Base-by-base conservation (phyloP, 2,888 invertebrate species). In the Nezara viridula region DNA sequence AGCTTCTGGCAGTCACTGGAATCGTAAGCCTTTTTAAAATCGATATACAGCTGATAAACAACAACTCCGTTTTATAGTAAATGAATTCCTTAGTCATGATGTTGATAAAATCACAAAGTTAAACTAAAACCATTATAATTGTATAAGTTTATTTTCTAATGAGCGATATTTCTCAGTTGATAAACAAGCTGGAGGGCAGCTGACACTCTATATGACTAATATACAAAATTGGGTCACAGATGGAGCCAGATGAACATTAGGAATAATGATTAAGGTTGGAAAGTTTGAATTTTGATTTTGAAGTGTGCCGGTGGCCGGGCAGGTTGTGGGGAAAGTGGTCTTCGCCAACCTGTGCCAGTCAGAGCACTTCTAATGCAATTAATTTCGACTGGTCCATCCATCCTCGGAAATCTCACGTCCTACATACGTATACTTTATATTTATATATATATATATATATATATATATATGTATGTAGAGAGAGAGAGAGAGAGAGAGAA, bases 221-320 rank as follows among this genome's bases (percentile, higher is more conserved):
- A 37, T 7, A 21, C 14, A 21, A 6, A 73, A 37, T 37, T 73
- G 37, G 66, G 66, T 37, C 66, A 37, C 19, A 37, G 66, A 21
- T 32, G 27, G n/a, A 12, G 32, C 32, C 32, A 5, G 27, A 66
- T 37, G 19, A 73, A 73, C 32, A 73, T 32, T 7, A 4, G 37
- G 19, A 37, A 73, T 73, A 32, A 73, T 73, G 37, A 73, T 73
- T 73, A 19, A 73, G 37, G 5, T 73, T 73, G 32, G 66, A 73
- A 73, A 73, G 66, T 73, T 73, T 73, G 66, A 32, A 73, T 73
- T 73, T 73, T 37, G 66, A 73, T 73, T 73, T 73, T 37, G 7
- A 37, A 73, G 37, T 37, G 37, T 19, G 66, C 24, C 32, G 66
- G 3, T 32, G 55, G n/a, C n/a, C n/a, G 27, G 16, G 27, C 66